phyloP scores from a whole-genome alignment of 1,140 invertebrate genomes.

The Oryzaephilus surinamensis region DNA sequence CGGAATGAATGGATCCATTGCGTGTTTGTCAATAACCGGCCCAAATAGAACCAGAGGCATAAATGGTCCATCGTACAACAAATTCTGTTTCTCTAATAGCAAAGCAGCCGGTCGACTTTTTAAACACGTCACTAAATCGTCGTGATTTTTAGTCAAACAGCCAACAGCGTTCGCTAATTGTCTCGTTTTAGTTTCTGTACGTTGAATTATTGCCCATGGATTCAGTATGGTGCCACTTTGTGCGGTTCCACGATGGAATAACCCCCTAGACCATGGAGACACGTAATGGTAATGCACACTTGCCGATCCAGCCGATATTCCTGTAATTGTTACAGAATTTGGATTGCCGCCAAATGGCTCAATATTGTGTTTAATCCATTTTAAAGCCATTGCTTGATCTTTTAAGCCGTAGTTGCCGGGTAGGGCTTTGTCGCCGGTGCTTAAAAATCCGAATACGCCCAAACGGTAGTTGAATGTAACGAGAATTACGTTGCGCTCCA shows the following conservation, averaged over 20 bases:
- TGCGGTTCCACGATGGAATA: constrained; percentile 59
- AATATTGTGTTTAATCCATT: constrained; percentile 50
- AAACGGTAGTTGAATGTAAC: constrained; percentile 54
- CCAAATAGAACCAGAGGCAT: neutral
- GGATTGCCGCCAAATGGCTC: constrained; percentile 46
- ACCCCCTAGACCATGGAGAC: constrained; percentile 40
- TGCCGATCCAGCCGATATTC: constrained; percentile 38
- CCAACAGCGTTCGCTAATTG: neutral
- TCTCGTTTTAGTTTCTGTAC: neutral
- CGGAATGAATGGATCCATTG: too few relatives aligned
- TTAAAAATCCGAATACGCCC: constrained; percentile 35
- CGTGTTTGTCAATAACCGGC: neutral
- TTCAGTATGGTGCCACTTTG: constrained; percentile 63
- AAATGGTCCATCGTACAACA: too few relatives aligned
- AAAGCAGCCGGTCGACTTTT: neutral
- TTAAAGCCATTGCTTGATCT: constrained; percentile 43
- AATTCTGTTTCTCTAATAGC: neutral
- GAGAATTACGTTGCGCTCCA: constrained; percentile 47
- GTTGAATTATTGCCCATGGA: constrained; percentile 43
- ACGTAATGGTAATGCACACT: constrained; percentile 43
- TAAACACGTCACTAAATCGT: neutral
- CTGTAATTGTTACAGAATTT: constrained; percentile 38
- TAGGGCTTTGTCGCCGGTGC: constrained; percentile 19
- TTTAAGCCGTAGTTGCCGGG: constrained; percentile 46
- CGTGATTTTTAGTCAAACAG: neutral